A percentile compares a stretch with the other conserved stretches of the same genome.
phyloP scores from a whole-genome alignment of 1,140 invertebrate genomes.

The Megathymus violae region DNA sequence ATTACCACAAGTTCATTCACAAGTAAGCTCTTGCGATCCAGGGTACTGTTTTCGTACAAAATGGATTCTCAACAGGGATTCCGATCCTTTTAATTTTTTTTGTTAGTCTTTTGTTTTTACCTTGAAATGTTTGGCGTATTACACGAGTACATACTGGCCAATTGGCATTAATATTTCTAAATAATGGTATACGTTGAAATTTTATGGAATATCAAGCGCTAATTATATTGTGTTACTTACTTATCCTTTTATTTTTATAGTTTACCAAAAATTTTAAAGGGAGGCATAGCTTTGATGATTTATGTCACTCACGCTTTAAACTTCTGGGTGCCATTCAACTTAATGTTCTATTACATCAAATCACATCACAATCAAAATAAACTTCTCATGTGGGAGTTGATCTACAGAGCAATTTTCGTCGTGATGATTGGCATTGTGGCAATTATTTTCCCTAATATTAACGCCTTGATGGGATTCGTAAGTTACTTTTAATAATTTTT shows the following conservation, averaged over 20 bases:
- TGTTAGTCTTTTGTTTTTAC: too few species aligned
- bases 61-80: too few species aligned
- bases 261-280: conserved; percentile 57
- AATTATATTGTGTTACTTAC: too few species aligned
- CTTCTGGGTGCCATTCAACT: conserved; percentile 68
- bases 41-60: too few species aligned
- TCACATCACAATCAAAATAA: conserved; percentile 34
- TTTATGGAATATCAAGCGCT: too few species aligned
- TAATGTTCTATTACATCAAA: conserved; percentile 62
- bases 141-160: too few species aligned
- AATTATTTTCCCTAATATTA: conserved; percentile 64
- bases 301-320: conserved; percentile 67
- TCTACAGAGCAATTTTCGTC: conserved; percentile 58
- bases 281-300: conserved; percentile 60
- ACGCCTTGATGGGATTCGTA: conserved; percentile 68
- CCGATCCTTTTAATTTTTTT: too few species aligned
- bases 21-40: too few species aligned
- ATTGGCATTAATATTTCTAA: too few species aligned
- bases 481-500: conserved; percentile 34
- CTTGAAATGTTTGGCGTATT: too few species aligned
- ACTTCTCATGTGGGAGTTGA: conserved; percentile 52
- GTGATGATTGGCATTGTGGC: conserved; percentile 48
- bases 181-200: too few species aligned
- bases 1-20: too few species aligned
- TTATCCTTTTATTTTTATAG: conserved; percentile 50